Evolutionary conservation across 1,140 invertebrate genomes (phyloP), one percentile per base, ranked within the genome.

Genomic region (Aricia agestis): DNA sequence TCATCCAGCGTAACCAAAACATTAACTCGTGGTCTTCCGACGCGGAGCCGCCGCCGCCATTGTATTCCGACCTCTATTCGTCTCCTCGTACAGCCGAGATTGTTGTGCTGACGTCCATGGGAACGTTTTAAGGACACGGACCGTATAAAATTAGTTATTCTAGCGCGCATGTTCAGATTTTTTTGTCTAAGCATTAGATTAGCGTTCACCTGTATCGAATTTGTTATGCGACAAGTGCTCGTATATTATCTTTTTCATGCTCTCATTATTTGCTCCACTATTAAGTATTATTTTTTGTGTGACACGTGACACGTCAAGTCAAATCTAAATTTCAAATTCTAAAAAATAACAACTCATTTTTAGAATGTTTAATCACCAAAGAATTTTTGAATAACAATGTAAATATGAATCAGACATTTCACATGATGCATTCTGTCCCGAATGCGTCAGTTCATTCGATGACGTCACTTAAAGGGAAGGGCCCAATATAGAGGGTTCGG

Each of bases 401-500:
- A 76, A 72, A 78, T 75, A 79, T 91, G 87, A 91, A 85, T 91
- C 87, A 87, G 79, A 71, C 67, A 79, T 83, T 85, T 83, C 81
- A 81, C 74, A 70, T 84, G 85, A 88, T 82, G 80, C 83, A 86
- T 88, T 76, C 79, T 77, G 78, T 69, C 72, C 74, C 70, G 72
- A 73, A 75, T 82, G 82, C 79, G 84, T 82, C 82, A 83, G 72
- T 83, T 83, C 83, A 81, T 71, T 76, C 72, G 71, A 76, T 90
- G 87, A 90, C 89, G 86, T 91, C 89, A 91, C 75, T 66, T 61
- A 72, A 76, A 85, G 86, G 86, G 85, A 78, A 82, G 83, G 84
- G 82, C 76, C 59, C 73, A 81, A 78, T 78, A 81, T 74, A 66
- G 82, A 90, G 87, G 86, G 89, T 85, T 78, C 80, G 82, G 84